Conservation (phyloP, 2,888 invertebrate genomes). For the Phengaris alcon region DNA sequence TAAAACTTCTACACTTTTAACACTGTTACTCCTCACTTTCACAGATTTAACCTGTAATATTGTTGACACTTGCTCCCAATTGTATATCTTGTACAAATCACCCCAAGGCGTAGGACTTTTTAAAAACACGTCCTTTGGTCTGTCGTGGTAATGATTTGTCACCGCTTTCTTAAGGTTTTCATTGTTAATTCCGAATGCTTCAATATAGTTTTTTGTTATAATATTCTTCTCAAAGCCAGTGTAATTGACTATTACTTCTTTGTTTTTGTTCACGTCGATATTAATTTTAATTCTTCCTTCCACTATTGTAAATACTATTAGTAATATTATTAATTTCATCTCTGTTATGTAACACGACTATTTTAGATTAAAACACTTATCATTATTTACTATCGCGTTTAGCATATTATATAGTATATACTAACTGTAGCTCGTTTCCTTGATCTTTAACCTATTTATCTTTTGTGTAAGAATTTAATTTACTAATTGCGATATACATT, state of each 20-base stretch:
- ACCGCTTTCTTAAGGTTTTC: constrained; percentile 49
- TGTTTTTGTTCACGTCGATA: not conserved
- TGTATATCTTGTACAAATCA: constrained; percentile 56
- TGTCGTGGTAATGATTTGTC: constrained; percentile 47
- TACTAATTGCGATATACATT: too few relatives aligned
- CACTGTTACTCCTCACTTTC: constrained; percentile 41
- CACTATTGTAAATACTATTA: constrained; percentile 6
- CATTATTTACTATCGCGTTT: not conserved
- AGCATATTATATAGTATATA: not conserved
- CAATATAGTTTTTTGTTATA: constrained; percentile 49
- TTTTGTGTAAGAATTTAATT: too few relatives aligned
- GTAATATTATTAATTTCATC: not conserved
- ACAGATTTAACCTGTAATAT: constrained; percentile 48
- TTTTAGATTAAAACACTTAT: not conserved
- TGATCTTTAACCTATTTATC: not conserved
- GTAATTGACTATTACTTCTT: constrained; percentile 36
- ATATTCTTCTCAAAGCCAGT: constrained; percentile 50
- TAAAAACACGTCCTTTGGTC: constrained; percentile 51
- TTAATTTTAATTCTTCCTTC: constrained; percentile 18
- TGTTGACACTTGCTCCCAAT: constrained; percentile 57
- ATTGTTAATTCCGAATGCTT: constrained; percentile 49
- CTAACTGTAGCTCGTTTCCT: not conserved
- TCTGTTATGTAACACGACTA: not conserved
- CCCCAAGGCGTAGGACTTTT: constrained; percentile 67
- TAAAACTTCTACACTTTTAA: constrained; percentile 50